phyloP scores from a whole-genome alignment of 1,140 invertebrate genomes.

The Drosophila watanabei region DNA sequence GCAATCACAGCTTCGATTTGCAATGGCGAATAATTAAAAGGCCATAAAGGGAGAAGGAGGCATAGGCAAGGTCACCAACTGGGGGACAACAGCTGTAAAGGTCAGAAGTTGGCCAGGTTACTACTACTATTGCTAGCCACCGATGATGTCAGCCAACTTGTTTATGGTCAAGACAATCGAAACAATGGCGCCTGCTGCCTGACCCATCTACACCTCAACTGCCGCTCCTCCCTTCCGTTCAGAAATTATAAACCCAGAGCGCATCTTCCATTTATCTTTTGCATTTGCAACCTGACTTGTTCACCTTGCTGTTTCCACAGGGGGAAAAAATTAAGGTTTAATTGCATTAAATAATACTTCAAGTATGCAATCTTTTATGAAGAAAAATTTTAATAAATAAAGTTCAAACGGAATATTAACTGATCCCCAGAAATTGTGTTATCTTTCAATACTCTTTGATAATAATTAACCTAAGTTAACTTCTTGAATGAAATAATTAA shows the following conservation, averaged over 20 bases:
- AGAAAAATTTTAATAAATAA: neutral
- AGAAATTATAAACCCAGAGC: conserved; percentile 22
- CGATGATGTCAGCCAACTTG: conserved; percentile 64
- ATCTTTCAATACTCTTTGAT: too few species aligned
- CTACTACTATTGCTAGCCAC: conserved; percentile 6
- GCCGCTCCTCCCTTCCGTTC: conserved; percentile 7
- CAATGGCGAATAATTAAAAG: conserved; percentile 57
- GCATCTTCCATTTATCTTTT: conserved; percentile 79
- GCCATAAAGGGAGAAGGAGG: conserved; percentile 45
- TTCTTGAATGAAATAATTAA: neutral
- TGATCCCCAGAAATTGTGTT: neutral
- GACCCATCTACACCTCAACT: conserved; percentile 9
- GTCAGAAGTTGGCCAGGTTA: conserved; percentile 66
- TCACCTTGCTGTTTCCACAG: conserved; percentile 57
- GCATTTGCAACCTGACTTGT: conserved; percentile 64
- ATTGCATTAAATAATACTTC: too few species aligned
- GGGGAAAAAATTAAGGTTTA: neutral
- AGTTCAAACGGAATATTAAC: neutral
- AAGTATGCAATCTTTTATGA: neutral
- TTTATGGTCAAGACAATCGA: conserved; percentile 57
- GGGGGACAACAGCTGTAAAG: conserved; percentile 53
- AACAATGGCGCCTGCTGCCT: conserved; percentile 65
- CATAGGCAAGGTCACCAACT: conserved; percentile 48
- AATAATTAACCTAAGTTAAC: too few species aligned
- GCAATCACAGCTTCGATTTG: conserved; percentile 27